Conservation (phyloP, 2,797 vertebrate species). For the Spinibarbus caldwelli region DNA sequence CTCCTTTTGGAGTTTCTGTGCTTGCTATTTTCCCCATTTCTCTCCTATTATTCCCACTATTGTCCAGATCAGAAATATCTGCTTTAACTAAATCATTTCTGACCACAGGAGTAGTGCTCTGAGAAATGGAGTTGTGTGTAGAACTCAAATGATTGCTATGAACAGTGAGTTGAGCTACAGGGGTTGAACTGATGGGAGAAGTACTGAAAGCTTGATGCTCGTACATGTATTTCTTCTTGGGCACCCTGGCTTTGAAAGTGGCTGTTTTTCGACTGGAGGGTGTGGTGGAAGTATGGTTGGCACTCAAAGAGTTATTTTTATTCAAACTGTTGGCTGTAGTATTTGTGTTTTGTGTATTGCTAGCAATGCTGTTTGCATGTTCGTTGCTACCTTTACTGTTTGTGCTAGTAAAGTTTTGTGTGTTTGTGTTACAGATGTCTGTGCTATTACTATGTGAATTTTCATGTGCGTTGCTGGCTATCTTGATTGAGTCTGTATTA, state of each 20-base stretch:
- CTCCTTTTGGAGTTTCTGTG: conserved; percentile 44
- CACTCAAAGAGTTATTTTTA: conserved; percentile 57
- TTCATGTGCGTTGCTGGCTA: conserved; percentile 37
- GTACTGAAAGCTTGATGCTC: conserved; percentile 77
- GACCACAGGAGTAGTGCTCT: conserved; percentile 18
- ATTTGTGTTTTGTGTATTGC: conserved; percentile 64
- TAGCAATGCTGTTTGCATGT: conserved; percentile 46
- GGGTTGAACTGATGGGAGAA: conserved; percentile 62
- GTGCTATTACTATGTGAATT: conserved; percentile 45
- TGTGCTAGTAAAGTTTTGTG: conserved; percentile 42
- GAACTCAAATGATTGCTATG: conserved; percentile 53
- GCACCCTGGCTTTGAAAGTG: conserved; percentile 89
- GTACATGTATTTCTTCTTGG: conserved; percentile 85
- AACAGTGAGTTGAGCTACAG: conserved; percentile 49
- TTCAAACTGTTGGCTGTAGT: conserved; percentile 58
- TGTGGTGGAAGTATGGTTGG: conserved; percentile 73
- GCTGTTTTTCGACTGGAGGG: conserved; percentile 89
- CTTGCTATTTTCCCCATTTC: conserved; percentile 36
- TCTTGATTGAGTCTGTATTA: conserved; percentile 29
- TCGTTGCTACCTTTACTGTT: conserved; percentile 39
- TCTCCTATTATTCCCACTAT: conserved; percentile 17
- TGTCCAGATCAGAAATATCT: conserved; percentile 20
- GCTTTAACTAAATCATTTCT: conserved; percentile 28
- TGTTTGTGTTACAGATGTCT: conserved; percentile 41
- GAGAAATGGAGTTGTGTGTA: conserved; percentile 21